Evolutionary conservation across 1,140 invertebrate species (phyloP).

Genomic region (Asbolus verrucosus): DNA sequence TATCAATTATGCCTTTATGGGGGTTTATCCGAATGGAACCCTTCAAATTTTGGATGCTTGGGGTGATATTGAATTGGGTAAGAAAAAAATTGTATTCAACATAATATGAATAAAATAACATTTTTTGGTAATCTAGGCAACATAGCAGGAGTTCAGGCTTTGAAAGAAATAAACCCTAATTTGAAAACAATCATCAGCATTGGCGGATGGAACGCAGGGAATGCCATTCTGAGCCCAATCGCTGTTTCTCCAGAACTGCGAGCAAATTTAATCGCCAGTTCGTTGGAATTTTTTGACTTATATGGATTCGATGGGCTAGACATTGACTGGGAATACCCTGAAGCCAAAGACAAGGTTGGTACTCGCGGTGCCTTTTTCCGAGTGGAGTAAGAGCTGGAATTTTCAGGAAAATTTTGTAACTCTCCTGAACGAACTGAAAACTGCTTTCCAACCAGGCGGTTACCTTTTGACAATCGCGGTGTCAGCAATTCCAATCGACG

Average conservation of each 20-base stretch:
- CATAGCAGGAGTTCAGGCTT: constrained; percentile 65
- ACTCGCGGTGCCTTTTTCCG: not conserved
- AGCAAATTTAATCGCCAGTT: constrained; percentile 50
- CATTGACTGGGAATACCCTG: constrained; percentile 89
- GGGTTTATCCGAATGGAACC: constrained; percentile 69
- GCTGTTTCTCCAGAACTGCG: not conserved
- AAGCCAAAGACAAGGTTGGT: constrained; percentile 55
- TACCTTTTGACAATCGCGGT: constrained; percentile 55
- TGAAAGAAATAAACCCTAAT: constrained; percentile 71
- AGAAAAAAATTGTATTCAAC: not conserved
- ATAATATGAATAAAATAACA: constrained; percentile 40
- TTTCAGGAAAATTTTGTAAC: constrained; percentile 68
- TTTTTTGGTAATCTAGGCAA: constrained; percentile 62
- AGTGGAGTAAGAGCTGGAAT: too few relatives aligned
- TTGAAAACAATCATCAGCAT: constrained; percentile 77
- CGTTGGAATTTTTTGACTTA: constrained; percentile 73
- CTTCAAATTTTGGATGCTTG: constrained; percentile 38
- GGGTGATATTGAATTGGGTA: constrained; percentile 9
- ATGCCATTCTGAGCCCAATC: constrained; percentile 57
- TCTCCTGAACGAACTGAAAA: constrained; percentile 53
- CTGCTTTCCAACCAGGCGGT: constrained; percentile 50
- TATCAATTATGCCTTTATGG: constrained; percentile 88
- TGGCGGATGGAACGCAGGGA: constrained; percentile 82
- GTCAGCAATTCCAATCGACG: constrained; percentile 57
- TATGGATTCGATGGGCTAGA: constrained; percentile 86